These are phyloP conservation scores for Leptinotarsa defecta DNA, from an alignment of 1,140 invertebrate species.

Conservation along the genomic window DNA sequence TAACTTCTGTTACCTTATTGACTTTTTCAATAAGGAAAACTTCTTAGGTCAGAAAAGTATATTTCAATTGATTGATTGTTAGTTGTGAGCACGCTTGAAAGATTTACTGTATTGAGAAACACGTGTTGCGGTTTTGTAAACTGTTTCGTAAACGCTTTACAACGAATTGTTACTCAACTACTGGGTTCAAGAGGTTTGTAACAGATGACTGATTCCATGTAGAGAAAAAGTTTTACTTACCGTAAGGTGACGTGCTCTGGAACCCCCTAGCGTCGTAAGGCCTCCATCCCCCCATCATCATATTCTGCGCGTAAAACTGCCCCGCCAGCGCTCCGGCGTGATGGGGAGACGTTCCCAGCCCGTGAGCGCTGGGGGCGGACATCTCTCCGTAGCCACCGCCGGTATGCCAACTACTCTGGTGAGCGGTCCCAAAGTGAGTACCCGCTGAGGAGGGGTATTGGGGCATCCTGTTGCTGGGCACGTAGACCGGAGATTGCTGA, in stretches of 20 bases:
- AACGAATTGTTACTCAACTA: too few species aligned
- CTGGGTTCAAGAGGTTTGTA: too few species aligned
- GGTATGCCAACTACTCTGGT: conserved; percentile 51
- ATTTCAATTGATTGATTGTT: too few species aligned
- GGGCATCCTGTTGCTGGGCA: conserved; percentile 59
- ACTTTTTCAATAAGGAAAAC: too few species aligned
- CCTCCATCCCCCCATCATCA: conserved; percentile 79
- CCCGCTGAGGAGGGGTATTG: conserved; percentile 55
- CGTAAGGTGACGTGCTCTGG: conserved; percentile 75
- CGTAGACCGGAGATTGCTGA: conserved; percentile 60
- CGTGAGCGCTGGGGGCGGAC: conserved; percentile 48
- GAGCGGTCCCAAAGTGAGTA: conserved; percentile 48
- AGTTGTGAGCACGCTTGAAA: too few species aligned
- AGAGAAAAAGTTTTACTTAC: conserved; percentile 53
- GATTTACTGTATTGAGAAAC: too few species aligned
- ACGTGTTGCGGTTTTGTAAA: too few species aligned
- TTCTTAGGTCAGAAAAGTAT: too few species aligned
- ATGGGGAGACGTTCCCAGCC: conserved; percentile 44
- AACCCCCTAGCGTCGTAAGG: conserved; percentile 75
- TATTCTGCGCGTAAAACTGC: conserved; percentile 72
- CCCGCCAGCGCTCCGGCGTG: conserved; percentile 53
- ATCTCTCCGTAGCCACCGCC: conserved; percentile 53
- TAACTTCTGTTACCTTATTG: too few species aligned
- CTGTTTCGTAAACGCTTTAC: too few species aligned
- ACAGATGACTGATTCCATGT: neutral